These are phyloP conservation scores for Archaeoteleia sp. DNA, from an alignment of 2,888 invertebrate species.

Conservation along the genomic window DNA sequence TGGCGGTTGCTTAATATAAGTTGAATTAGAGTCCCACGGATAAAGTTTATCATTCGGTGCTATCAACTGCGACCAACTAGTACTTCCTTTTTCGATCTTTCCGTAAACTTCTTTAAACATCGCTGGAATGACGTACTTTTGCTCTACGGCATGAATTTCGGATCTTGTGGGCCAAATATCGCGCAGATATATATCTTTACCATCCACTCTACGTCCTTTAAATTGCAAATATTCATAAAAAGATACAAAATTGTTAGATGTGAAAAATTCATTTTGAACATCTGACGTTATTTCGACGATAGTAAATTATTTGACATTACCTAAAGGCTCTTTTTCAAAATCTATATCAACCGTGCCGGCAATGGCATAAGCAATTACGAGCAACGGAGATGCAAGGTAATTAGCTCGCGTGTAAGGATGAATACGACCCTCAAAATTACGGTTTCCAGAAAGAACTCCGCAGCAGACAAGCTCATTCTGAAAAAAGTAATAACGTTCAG, in stretches of 20 bases:
- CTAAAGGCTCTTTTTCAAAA: constrained; percentile 91
- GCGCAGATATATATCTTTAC: constrained; percentile 86
- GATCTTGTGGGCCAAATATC: constrained; percentile 97
- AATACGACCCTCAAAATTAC: constrained; percentile 98
- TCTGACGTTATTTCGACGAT: constrained; percentile 1
- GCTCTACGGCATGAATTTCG: constrained; percentile 93
- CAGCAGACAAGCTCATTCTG: constrained; percentile 95
- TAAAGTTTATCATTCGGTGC: constrained; percentile 90
- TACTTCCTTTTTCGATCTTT: constrained; percentile 89
- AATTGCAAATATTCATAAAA: constrained; percentile 2
- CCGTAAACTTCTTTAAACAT: constrained; percentile 96
- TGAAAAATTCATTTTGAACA: neutral
- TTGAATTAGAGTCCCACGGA: constrained; percentile 92
- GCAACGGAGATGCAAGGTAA: constrained; percentile 96
- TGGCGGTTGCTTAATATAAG: constrained; percentile 97
- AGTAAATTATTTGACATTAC: constrained; percentile 72
- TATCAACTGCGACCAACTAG: constrained; percentile 87
- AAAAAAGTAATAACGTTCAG: constrained; percentile 12
- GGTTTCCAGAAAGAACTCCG: constrained; percentile 96
- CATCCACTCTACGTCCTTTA: constrained; percentile 76
- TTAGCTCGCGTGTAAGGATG: constrained; percentile 98
- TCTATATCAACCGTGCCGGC: constrained; percentile 97
- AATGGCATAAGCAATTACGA: constrained; percentile 98
- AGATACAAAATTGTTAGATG: neutral
- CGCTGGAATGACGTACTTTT: constrained; percentile 91